These are phyloP conservation scores for Psammodynastes pulverulentus DNA, from an alignment of 2,113 vertebrate genomes.

Conservation along the genomic window DNA sequence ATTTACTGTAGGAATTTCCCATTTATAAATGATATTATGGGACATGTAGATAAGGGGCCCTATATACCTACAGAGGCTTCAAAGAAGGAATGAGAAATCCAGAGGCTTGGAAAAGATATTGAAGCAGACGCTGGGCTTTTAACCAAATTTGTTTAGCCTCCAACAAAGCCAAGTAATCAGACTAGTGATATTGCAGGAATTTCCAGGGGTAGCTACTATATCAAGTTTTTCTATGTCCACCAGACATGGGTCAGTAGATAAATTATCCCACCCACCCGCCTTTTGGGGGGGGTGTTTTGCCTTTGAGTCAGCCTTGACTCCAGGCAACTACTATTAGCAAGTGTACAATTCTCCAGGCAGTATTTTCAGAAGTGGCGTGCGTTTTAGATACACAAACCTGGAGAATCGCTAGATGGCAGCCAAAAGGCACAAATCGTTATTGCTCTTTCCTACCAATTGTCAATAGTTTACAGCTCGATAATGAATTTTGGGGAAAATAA, in stretches of 20 bases:
- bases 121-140: neutral
- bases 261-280: neutral
- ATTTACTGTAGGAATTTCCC: neutral
- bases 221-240: neutral
- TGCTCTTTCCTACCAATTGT: neutral
- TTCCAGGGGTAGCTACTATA: neutral
- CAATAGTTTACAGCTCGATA: neutral
- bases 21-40: neutral
- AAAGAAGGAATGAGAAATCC: conserved; percentile 1
- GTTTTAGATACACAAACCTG: neutral
- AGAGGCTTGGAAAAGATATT: neutral
- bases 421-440: neutral
- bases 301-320: neutral
- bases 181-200: neutral
- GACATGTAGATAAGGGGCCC: neutral
- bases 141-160: conserved; percentile 5
- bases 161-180: neutral
- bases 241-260: neutral
- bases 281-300: neutral
- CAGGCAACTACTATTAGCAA: neutral
- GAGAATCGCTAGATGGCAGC: neutral
- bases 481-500: neutral
- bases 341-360: neutral
- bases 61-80: neutral
- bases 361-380: neutral